Conservation (phyloP, 2,797 vertebrate species). For the Macropus fuliginosus region DNA sequence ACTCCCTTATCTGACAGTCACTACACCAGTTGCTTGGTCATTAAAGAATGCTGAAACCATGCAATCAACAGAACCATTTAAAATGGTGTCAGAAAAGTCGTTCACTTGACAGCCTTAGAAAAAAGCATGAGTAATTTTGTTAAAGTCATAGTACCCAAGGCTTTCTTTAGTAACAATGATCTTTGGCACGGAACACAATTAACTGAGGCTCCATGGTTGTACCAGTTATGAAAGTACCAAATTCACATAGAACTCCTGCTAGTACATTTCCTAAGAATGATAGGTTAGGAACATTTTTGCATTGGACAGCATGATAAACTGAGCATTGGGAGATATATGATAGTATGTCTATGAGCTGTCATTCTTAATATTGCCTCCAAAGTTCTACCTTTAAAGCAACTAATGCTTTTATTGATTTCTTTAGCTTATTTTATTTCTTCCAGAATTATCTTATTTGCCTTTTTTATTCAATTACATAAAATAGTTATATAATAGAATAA, state of each 20-base stretch:
- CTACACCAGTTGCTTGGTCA: not conserved
- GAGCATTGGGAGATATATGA: not conserved
- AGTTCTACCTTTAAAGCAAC: not conserved
- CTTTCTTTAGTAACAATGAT: not conserved
- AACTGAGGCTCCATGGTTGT: not conserved
- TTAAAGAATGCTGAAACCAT: not conserved
- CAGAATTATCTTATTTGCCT: not conserved
- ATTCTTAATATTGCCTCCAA: not conserved
- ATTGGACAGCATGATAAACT: not conserved
- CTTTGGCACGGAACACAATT: not conserved
- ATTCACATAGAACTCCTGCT: not conserved
- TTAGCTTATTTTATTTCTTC: not conserved
- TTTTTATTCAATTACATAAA: conserved; percentile 15
- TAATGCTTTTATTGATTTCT: not conserved
- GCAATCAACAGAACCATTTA: not conserved
- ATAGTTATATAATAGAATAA: not conserved
- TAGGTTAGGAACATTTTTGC: not conserved
- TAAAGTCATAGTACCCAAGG: not conserved
- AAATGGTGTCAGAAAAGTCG: not conserved
- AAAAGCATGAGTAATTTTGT: not conserved
- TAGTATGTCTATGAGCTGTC: not conserved
- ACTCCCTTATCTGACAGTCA: not conserved
- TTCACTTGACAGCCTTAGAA: not conserved
- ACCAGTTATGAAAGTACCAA: not conserved
- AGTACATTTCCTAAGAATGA: not conserved